Percentiles rank a stretch among this genome's conserved stretches.
Evolutionary conservation across 35 echinoderm and acorn worm species (phyloP).

Genomic region (Amphiura filiformis): DNA sequence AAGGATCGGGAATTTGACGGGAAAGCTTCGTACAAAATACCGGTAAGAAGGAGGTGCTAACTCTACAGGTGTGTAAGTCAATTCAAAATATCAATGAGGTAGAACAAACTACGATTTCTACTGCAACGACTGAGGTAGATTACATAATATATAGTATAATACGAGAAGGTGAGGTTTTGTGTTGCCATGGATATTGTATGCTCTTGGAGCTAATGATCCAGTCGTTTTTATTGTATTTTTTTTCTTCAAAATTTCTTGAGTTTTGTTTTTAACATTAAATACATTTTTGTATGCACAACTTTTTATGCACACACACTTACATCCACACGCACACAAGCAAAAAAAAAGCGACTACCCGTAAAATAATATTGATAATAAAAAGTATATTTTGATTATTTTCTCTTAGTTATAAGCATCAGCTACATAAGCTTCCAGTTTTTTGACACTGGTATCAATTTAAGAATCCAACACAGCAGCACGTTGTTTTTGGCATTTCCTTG

Average conservation of each 20-base stretch:
- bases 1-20: too few relatives aligned
- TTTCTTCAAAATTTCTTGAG: neutral
- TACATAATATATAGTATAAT: neutral
- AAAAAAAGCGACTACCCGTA: neutral
- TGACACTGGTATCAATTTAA: neutral
- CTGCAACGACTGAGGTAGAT: constrained; percentile 10
- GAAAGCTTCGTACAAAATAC: too few relatives aligned
- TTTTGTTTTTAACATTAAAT: neutral
- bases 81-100: neutral
- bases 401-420: neutral
- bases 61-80: too few relatives aligned
- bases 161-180: neutral
- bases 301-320: neutral
- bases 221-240: neutral
- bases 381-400: neutral
- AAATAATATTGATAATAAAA: constrained; percentile 13
- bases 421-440: constrained; percentile 1
- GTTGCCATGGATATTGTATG: neutral
- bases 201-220: neutral
- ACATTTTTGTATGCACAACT: neutral
- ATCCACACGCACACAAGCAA: neutral
- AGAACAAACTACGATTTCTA: neutral
- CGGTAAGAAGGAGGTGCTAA: too few relatives aligned
- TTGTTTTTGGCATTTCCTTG: neutral
- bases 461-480: neutral